Percentiles rank a stretch among this genome's conserved stretches.
Evolutionary conservation across 2,113 vertebrate species (phyloP).

Genomic region (Callospermophilus lateralis): DNA sequence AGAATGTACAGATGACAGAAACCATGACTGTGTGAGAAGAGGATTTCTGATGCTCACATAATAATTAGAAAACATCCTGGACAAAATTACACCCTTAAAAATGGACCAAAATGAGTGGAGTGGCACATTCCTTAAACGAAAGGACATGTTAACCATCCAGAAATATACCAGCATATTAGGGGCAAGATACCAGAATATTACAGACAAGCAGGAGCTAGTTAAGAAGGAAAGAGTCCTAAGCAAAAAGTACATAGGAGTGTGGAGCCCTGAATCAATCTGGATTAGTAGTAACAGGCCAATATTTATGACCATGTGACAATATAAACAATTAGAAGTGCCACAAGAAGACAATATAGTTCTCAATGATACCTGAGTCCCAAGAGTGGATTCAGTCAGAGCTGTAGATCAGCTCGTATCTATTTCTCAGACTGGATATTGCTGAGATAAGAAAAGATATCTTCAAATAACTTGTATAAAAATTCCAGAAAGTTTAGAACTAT

Average conservation of each 20-base stretch:
- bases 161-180: background rate
- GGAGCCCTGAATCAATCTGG: background rate
- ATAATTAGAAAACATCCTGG: no score
- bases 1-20: no score
- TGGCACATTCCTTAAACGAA: no score
- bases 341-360: background rate
- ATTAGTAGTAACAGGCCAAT: background rate
- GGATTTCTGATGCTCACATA: no score
- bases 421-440: background rate
- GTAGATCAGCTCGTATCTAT: no score
- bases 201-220: background rate
- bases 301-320: background rate
- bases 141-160: background rate
- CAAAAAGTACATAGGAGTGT: background rate
- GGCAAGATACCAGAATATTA: background rate
- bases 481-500: no score
- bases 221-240: background rate
- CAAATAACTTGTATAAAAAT: no score
- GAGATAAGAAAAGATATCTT: background rate
- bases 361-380: background rate
- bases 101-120: no score
- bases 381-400: background rate
- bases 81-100: background rate
- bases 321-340: background rate
- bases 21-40: no score